Evolutionary conservation across 2,797 vertebrate genomes (phyloP).

Genomic region (Calcarius lapponicus): DNA sequence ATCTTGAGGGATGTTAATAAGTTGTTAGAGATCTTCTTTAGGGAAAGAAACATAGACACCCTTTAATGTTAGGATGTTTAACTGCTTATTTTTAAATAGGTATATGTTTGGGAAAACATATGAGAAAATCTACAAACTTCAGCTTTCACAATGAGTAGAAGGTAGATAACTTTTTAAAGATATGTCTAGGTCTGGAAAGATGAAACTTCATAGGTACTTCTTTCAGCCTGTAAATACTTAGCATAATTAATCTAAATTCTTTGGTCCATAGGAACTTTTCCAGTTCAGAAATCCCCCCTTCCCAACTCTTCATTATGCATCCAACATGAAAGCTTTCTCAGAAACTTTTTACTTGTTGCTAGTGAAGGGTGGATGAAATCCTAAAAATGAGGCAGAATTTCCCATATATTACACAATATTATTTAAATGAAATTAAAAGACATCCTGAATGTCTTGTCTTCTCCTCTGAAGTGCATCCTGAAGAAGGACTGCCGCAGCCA

Average conservation of each 20-base stretch:
- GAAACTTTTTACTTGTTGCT: not conserved
- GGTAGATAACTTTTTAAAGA: not conserved
- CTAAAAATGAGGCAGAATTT: not conserved
- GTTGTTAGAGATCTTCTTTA: not conserved
- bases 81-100: not conserved
- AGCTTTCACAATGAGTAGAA: not conserved
- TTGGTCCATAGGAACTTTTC: not conserved
- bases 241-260: not conserved
- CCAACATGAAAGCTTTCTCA: not conserved
- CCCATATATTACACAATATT: not conserved
- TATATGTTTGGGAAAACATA: not conserved
- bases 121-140: not conserved
- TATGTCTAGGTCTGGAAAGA: not conserved
- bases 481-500: not conserved
- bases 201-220: not conserved
- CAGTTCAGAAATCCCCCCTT: not conserved
- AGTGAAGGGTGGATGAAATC: not conserved
- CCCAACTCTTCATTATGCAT: not conserved
- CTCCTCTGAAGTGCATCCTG: not conserved
- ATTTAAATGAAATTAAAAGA: not conserved
- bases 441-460: not conserved
- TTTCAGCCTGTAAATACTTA: not conserved
- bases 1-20: not conserved
- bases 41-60: not conserved
- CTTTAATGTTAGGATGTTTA: not conserved